Conservation (phyloP, 1,140 invertebrate genomes). For the Calosoma granatense region DNA sequence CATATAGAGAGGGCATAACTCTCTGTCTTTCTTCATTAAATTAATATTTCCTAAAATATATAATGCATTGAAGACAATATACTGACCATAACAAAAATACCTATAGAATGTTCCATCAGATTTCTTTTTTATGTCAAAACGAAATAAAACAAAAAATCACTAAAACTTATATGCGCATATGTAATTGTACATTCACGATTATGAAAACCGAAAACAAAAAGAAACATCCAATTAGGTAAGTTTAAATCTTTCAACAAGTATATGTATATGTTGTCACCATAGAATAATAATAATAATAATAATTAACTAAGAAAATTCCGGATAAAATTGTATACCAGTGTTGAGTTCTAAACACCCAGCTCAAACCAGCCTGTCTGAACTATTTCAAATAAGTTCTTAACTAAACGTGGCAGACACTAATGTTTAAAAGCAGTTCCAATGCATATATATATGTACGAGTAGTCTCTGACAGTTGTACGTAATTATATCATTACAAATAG, state of each 20-base stretch:
- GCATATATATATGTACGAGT: not conserved
- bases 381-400: conserved; percentile 12
- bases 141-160: too few relatives aligned
- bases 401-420: conserved; percentile 8
- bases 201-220: not conserved
- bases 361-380: conserved; percentile 33
- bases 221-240: not conserved
- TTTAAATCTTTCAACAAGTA: not conserved
- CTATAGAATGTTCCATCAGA: not conserved
- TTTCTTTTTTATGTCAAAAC: not conserved
- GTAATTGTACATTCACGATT: not conserved
- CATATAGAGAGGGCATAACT: too few relatives aligned
- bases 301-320: not conserved
- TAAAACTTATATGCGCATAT: not conserved
- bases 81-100: conserved; percentile 2
- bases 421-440: not conserved
- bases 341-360: conserved; percentile 34
- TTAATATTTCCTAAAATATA: too few relatives aligned
- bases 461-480: too few relatives aligned
- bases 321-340: not conserved
- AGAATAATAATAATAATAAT: not conserved
- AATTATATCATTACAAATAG: too few relatives aligned
- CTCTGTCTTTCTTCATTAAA: too few relatives aligned
- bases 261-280: not conserved
- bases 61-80: not conserved